These are phyloP conservation scores for Tetramorium simillimum DNA, from an alignment of 1,140 invertebrate genomes.

Conservation along the genomic window DNA sequence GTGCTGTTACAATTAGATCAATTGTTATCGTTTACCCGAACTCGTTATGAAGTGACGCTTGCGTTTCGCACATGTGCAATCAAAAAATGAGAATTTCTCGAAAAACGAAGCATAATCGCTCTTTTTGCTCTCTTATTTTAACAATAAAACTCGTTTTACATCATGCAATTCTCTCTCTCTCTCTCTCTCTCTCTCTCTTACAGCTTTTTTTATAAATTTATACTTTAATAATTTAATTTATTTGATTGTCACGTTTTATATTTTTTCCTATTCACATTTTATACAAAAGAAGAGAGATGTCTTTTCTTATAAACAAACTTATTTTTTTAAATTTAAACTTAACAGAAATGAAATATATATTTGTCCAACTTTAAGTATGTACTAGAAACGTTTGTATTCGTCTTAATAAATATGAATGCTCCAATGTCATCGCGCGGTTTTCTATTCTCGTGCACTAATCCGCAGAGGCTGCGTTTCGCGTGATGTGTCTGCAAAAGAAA, in stretches of 20 bases:
- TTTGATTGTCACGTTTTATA: background rate
- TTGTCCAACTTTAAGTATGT: background rate
- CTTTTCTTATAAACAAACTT: background rate
- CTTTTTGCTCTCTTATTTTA: background rate
- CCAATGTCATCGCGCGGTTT: background rate
- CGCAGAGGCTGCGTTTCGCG: conserved; percentile 22
- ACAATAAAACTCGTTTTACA: background rate
- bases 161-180: no score
- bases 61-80: background rate
- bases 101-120: background rate
- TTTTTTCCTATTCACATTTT: background rate
- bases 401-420: background rate
- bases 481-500: conserved; percentile 58
- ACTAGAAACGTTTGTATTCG: background rate
- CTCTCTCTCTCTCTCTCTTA: background rate
- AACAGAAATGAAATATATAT: conserved; percentile 2
- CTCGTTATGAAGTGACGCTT: conserved; percentile 44
- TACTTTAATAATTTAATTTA: background rate
- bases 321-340: background rate
- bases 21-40: conserved; percentile 64
- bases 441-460: conserved; percentile 4
- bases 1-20: conserved; percentile 67
- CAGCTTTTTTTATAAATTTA: background rate
- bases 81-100: background rate
- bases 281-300: background rate